phyloP scores from a whole-genome alignment of 2,113 vertebrate genomes.

The Ardeotis arabs region DNA sequence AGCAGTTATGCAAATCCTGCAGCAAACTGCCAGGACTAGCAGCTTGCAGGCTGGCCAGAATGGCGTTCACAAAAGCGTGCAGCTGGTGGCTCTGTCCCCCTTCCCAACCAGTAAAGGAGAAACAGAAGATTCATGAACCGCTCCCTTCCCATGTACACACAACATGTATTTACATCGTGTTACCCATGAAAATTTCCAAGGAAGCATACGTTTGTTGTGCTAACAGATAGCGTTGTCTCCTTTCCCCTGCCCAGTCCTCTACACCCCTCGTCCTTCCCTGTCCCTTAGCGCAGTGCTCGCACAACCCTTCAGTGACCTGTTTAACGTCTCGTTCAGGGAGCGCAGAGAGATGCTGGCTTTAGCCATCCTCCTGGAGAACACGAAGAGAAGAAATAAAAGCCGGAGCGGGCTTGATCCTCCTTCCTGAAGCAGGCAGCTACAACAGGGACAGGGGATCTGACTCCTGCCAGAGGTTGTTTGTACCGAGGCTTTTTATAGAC shows the following conservation, averaged over 20 bases:
- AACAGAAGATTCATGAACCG: not conserved
- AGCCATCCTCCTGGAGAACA: conserved; percentile 65
- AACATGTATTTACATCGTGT: fast-evolving
- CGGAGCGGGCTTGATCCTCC: not conserved
- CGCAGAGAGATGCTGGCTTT: conserved; percentile 66
- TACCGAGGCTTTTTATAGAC: conserved; percentile 77
- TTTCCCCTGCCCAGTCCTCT: not conserved
- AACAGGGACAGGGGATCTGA: not conserved
- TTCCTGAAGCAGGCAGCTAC: conserved; percentile 20
- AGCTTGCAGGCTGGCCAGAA: not conserved
- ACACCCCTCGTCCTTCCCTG: not conserved
- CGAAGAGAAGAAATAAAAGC: not conserved
- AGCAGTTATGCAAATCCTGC: not conserved
- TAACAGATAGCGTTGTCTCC: not conserved
- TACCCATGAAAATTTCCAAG: not conserved
- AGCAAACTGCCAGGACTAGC: not conserved
- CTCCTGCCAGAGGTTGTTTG: conserved; percentile 61
- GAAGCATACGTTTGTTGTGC: not conserved
- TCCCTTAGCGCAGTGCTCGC: not conserved
- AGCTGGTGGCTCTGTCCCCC: not conserved
- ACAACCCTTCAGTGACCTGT: conserved; percentile 64
- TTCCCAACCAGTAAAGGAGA: not conserved
- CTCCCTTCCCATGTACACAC: not conserved
- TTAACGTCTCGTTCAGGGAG: conserved; percentile 66
- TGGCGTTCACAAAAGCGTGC: fast-evolving